Percentiles rank a stretch among this genome's conserved stretches.
Conservation (phyloP, 2,888 invertebrate genomes). For the Eremobia ochroleuca region DNA sequence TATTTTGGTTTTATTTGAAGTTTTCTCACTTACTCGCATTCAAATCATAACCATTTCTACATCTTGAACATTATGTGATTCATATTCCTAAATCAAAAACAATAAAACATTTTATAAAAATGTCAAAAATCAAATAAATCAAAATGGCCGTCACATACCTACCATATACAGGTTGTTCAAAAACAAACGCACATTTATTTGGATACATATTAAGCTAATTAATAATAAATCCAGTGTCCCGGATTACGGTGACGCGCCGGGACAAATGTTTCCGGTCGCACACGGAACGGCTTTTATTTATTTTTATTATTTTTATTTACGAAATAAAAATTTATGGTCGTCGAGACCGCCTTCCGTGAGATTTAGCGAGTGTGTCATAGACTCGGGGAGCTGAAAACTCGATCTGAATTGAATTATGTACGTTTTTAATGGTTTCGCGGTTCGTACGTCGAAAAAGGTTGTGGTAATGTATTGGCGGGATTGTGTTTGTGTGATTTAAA, state of each 20-base stretch:
- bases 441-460: conserved; percentile 80
- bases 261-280: conserved; percentile 89
- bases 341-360: conserved; percentile 89
- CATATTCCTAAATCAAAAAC: conserved; percentile 15
- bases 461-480: conserved; percentile 82
- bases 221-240: conserved; percentile 89
- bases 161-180: conserved; percentile 66
- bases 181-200: conserved; percentile 74
- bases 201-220: conserved; percentile 85
- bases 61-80: conserved; percentile 7
- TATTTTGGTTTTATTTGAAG: neutral
- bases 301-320: conserved; percentile 90
- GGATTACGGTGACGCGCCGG: conserved; percentile 88
- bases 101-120: conserved; percentile 29
- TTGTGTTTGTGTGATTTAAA: conserved; percentile 81
- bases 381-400: conserved; percentile 85
- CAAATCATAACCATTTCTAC: neutral
- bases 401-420: conserved; percentile 88
- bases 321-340: conserved; percentile 89
- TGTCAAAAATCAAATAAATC: conserved; percentile 58
- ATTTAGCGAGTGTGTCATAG: conserved; percentile 90
- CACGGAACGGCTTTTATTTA: conserved; percentile 85
- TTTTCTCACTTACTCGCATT: neutral
- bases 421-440: conserved; percentile 85
- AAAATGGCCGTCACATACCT: conserved; percentile 38